These are phyloP conservation scores for Oplegnathus fasciatus DNA, from an alignment of 2,113 vertebrate species.

Conservation along the genomic window DNA sequence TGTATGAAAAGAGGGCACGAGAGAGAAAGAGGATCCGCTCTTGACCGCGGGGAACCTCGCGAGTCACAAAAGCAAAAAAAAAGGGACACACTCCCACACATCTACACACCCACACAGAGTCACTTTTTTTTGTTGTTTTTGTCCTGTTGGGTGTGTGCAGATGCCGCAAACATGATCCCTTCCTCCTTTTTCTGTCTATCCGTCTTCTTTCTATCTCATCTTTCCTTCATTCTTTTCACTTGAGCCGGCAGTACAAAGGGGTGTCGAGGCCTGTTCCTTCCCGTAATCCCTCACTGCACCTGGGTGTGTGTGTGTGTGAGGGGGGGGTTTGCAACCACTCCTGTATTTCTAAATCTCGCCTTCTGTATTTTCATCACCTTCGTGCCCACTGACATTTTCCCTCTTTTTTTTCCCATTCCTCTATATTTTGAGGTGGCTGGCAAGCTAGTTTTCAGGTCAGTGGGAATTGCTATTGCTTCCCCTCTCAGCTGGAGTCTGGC, in stretches of 20 bases:
- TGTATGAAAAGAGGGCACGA: slow-evolving; percentile 73
- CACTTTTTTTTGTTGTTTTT: slow-evolving; percentile 27
- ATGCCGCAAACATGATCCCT: slow-evolving; percentile 40
- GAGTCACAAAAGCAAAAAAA: slow-evolving; percentile 68
- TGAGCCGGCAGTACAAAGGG: slow-evolving; percentile 52
- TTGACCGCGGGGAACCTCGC: slow-evolving; percentile 75
- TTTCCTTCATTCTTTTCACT: slow-evolving; percentile 54
- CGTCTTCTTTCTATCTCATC: slow-evolving; percentile 20
- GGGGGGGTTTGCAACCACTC: neutral
- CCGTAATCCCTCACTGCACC: slow-evolving; percentile 62
- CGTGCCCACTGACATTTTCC: slow-evolving; percentile 74
- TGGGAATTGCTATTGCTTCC: slow-evolving; percentile 77
- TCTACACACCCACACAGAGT: slow-evolving; percentile 50
- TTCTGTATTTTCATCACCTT: slow-evolving; percentile 42
- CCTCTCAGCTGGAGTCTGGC: slow-evolving; percentile 75
- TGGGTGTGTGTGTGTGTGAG: slow-evolving; percentile 26
- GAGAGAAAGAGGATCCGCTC: slow-evolving; percentile 77
- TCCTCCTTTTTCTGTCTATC: slow-evolving; percentile 27
- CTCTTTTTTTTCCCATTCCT: slow-evolving; percentile 29
- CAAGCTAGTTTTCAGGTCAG: slow-evolving; percentile 78
- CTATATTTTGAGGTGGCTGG: slow-evolving; percentile 64
- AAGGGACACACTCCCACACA: slow-evolving; percentile 47
- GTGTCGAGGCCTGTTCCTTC: slow-evolving; percentile 53
- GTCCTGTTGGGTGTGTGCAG: slow-evolving; percentile 40
- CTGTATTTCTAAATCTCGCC: slow-evolving; percentile 50